A percentile compares a stretch with the other conserved stretches of the same genome.
Evolutionary conservation across 2,113 vertebrate species (phyloP).

Genomic region (Phoxinus phoxinus): DNA sequence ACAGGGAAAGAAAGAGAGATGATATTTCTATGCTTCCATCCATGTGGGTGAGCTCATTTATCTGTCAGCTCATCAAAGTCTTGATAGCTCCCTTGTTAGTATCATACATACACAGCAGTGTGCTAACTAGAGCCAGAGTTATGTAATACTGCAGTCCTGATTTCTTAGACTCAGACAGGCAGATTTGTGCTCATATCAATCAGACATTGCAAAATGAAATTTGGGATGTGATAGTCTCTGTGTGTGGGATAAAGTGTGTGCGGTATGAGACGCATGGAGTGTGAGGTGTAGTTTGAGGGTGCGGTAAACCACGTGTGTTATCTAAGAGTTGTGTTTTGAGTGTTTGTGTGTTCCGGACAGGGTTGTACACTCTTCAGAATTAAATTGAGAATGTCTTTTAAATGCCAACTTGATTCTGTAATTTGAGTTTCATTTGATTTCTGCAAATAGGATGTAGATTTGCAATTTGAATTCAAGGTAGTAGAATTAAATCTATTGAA

Average conservation of each 20-base stretch:
- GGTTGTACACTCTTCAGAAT: not conserved
- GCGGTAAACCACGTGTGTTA: not conserved
- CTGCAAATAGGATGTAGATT: not conserved
- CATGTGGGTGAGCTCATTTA: not conserved
- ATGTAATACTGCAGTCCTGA: slow-evolving; percentile 24
- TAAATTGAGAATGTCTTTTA: not conserved
- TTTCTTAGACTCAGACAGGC: slow-evolving; percentile 11
- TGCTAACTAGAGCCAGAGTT: not conserved
- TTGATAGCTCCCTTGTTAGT: slow-evolving; percentile 7
- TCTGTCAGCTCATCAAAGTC: slow-evolving; percentile 18
- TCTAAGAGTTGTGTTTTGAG: not conserved
- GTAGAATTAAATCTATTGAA: not conserved
- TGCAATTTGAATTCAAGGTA: not conserved
- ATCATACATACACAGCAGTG: slow-evolving; percentile 8
- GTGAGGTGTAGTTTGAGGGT: not conserved
- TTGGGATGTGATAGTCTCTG: not conserved
- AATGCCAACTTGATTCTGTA: not conserved
- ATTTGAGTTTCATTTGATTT: not conserved
- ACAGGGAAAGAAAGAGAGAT: not conserved
- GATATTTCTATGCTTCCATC: not conserved
- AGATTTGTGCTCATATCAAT: slow-evolving; percentile 16
- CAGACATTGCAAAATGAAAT: slow-evolving; percentile 5
- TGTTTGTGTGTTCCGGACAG: not conserved
- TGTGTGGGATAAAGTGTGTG: slow-evolving; percentile 4
- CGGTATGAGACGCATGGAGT: not conserved